Base-by-base conservation (phyloP, 1,140 invertebrate genomes). In the Harpegnathos saltator region DNA sequence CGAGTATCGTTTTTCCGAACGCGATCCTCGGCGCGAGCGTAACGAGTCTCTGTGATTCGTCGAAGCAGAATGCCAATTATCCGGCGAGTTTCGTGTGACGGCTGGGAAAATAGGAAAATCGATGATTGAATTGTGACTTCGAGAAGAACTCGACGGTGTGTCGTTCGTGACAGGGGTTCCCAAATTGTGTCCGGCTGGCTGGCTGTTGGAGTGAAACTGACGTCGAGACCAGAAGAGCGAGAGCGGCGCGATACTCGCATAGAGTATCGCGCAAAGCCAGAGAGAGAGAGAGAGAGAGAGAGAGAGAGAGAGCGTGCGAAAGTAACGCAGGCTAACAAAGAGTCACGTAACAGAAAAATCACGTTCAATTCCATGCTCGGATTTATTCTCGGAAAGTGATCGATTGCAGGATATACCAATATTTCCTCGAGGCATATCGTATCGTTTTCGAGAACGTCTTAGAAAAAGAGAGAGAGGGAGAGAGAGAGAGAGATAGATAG, bases 31-130 rank as follows among this genome's bases (percentile, higher is more conserved):
- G n/a, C 24, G 75, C 38, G 56, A 78, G 52, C 50, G 75, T 80
- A 71, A 80, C 65, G 65, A 71, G 52, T 58, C 75, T 71, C 75
- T 58, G n/a, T n/a, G 75, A 58, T 48, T 80, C 65, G 52, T 71
- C 65, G 65, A 58, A 44, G 54, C 75, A 44, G 52, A 78, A 59
- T 71, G 75, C 65, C 65, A 80, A 58, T 80, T 71, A 71, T 69
- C 33, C 52, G 54, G 24, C 48, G 33, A 66, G 75, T 78, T 65
- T 1, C 59, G 61, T 17, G 61, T 29, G 73, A 63, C 72, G 59
- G 72, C 72, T 14, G 44, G 48, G 44, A 19, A 54, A 29, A 26
- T 29, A 48, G 33, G 24, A 71, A 58, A 71, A 48, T 78, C 54
- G 24, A 78, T 59, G 17, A 17, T 29, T 38, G 24, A 29, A n/a